Evolutionary conservation across 2,888 invertebrate species (phyloP), one percentile per base, ranked within the genome.

Genomic region (Acleris cristana): DNA sequence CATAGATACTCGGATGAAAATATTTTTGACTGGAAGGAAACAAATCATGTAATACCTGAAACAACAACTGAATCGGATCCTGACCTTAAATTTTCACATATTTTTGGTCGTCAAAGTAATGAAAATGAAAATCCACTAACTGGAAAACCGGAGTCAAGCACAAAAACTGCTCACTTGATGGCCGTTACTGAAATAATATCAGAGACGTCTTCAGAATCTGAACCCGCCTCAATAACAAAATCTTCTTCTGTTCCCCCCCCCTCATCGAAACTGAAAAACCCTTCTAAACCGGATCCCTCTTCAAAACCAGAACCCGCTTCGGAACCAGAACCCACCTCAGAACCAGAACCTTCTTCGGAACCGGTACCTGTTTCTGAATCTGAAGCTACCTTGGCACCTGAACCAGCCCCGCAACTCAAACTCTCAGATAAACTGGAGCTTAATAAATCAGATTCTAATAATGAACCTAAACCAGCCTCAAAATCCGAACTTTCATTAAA

Each of bases 21-120:
- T 48, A 69, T 73, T 57, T 87, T 83, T 65, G 88, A 88, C 66
- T 87, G 89, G 89, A 87, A 86, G 72, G 84, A 87, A 74, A 78
- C 81, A n/a, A 77, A 80, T 57, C 80, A 79, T 48, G 70, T 70
- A 7, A 73, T 72, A 65, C 78, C 79, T 26, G 83, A 85, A 67
- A 82, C 84, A 14, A 87, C 86, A 4, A 82, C 85, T 3, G 83
- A 89, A 71, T 75, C 80, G 69, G 84, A 88, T 44, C 63, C 76
- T 19, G 87, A 86, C 45, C 71, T 86, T 18, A 85, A 83, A 65
- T 84, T 82, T 71, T 87, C 88, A 3, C 86, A 88, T 64, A 84
- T 89, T 52, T 88, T 87, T 69, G 87, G 86, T 14, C 76, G 80
- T 62, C 74, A 74, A 55, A 76, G 72, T 52, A 72, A 80, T 5